Base-by-base conservation (phyloP, 2,797 vertebrate genomes). In the Arrhamphus sclerolepis region DNA sequence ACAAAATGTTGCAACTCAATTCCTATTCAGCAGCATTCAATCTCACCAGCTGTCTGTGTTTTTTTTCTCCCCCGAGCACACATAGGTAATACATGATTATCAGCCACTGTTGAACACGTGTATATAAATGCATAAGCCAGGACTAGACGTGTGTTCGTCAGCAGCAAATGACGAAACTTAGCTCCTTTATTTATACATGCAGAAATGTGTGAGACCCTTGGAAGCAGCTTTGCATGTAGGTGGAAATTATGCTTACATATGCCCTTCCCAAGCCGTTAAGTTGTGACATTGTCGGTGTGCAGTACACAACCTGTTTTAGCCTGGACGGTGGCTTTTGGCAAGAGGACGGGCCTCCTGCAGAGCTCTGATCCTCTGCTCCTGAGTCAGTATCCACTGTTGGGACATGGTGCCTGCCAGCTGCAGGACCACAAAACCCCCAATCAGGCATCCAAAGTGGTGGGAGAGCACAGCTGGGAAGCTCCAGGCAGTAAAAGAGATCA, bases 1-100 rank as follows among this genome's bases (percentile, higher is more conserved):
- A 77, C 54, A 61, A 65, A 71, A 63, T 44, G 76, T 77, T 69
- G 69, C 43, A 71, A 53, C 62, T 66, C 46, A 34, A 73, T 73
- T 38, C 70, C 31, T 46, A 66, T 70, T 73, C 43, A 62, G 50
- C 65, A 38, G 66, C 47, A 62, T 74, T 52, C 54, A 49, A 46
- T 75, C 80, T 60, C 56, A 57, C 62, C 78, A 71, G 59, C 80
- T 84, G 79, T 57, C 56, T 4, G 58, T 68, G 70, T 86, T 88
- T 84, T 84, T 79, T 2, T 10, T 9, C 9, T 13, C 13, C 34
- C 11, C 70, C 63, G 60, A 39, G 24, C 48, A 72, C 16, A 72
- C 42, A 65, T 51, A 20, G 20, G 54, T 74, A 29, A 82, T 76
- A 38, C 76, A 82, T 77, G 58, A 75, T 72, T 63, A 80, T 46